These are phyloP conservation scores for Campylomormyrus tamandua DNA, from an alignment of 2,113 vertebrate genomes.

Conservation along the genomic window DNA sequence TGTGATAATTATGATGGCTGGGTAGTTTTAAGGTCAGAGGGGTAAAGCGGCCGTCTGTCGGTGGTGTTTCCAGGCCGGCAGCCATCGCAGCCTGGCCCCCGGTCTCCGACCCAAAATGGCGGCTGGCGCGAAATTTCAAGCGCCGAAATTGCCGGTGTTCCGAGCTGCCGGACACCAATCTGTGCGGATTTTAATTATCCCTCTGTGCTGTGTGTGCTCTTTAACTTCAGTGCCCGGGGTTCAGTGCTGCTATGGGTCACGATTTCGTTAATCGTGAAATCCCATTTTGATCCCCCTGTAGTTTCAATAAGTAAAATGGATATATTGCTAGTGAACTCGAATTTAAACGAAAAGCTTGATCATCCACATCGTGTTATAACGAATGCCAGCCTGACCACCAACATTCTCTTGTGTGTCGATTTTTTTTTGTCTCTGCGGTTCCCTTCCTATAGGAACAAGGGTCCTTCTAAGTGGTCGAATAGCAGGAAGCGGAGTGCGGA, in stretches of 20 bases:
- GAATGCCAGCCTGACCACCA: background rate
- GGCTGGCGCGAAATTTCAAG: conserved; percentile 22
- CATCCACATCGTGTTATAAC: background rate
- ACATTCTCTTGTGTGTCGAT: background rate
- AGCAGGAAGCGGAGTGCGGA: conserved; percentile 76
- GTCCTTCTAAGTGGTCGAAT: conserved; percentile 62
- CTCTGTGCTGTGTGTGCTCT: background rate
- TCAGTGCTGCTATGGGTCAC: background rate
- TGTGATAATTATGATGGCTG: background rate
- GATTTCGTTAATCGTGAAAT: background rate
- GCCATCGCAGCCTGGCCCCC: background rate
- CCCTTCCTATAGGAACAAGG: conserved; percentile 39
- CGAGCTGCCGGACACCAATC: background rate
- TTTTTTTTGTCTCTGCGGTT: background rate
- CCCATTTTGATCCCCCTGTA: background rate
- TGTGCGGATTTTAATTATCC: background rate
- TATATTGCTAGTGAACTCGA: background rate
- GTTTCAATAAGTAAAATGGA: background rate
- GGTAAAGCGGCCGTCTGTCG: background rate
- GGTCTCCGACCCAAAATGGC: conserved; percentile 8
- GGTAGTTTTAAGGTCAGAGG: background rate
- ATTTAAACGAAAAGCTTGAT: background rate
- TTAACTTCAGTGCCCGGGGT: background rate
- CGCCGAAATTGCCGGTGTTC: background rate
- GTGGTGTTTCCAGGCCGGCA: background rate